Evolutionary conservation across 2,113 vertebrate species (phyloP).

Genomic region (Pheucticus melanocephalus): DNA sequence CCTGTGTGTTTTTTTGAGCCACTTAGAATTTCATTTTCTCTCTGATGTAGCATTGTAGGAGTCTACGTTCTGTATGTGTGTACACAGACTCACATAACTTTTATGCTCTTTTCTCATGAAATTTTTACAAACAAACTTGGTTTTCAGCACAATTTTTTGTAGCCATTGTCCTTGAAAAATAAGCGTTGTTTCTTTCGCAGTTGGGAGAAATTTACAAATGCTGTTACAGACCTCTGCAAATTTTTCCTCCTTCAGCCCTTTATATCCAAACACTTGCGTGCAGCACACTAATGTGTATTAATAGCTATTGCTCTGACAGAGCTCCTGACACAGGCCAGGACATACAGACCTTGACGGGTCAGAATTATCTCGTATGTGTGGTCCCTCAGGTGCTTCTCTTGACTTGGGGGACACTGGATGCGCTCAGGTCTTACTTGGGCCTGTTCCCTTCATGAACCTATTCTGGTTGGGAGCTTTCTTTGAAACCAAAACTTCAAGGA

Average conservation of each 20-base stretch:
- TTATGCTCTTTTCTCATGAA: neutral
- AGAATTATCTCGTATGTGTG: neutral
- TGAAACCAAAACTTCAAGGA: neutral
- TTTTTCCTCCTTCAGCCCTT: neutral
- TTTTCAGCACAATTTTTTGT: neutral
- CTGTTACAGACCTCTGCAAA: neutral
- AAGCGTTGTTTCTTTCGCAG: neutral
- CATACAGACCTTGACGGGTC: neutral
- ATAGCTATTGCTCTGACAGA: neutral
- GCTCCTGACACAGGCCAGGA: accelerated
- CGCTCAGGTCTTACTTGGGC: neutral
- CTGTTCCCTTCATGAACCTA: neutral
- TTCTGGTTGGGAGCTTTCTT: neutral
- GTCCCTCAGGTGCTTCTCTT: neutral
- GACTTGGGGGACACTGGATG: neutral
- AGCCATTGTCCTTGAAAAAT: neutral
- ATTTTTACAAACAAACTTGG: neutral
- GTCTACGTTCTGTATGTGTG: neutral
- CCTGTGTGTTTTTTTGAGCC: neutral
- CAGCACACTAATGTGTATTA: neutral
- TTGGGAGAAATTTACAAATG: neutral
- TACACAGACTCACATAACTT: neutral
- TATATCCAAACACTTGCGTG: neutral
- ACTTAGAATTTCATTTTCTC: neutral
- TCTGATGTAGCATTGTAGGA: neutral